Evolutionary conservation across 1,140 invertebrate genomes (phyloP).

Genomic region (Charaxes varanes): DNA sequence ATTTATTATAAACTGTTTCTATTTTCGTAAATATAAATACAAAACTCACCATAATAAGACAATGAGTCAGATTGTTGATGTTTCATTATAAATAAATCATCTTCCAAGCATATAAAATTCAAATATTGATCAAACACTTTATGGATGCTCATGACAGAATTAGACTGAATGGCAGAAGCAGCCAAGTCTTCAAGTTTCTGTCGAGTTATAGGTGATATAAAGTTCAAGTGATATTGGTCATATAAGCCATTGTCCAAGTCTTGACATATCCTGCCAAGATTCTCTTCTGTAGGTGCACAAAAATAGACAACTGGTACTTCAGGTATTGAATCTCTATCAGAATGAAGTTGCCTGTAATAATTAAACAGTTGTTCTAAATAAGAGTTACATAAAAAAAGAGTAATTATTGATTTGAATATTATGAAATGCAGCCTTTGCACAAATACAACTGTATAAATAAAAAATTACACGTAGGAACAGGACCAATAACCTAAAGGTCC

Average conservation of each 20-base stretch:
- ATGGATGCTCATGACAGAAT: conserved; percentile 91
- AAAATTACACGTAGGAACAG: no score
- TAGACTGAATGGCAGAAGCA: conserved; percentile 89
- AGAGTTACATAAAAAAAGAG: no score
- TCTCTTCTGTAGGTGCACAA: conserved; percentile 97
- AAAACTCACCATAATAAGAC: conserved; percentile 90
- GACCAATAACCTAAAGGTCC: no score
- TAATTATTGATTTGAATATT: not conserved
- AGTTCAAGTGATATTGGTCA: conserved; percentile 97
- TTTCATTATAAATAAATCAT: conserved; percentile 96
- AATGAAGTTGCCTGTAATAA: conserved; percentile 87
- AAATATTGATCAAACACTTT: conserved; percentile 99
- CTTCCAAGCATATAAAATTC: conserved; percentile 98
- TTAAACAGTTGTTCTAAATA: no score
- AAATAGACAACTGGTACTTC: conserved; percentile 99
- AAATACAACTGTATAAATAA: no score
- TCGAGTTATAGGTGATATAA: conserved; percentile 96
- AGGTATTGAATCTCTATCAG: conserved; percentile 95
- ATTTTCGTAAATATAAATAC: not conserved
- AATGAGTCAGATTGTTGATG: conserved; percentile 93
- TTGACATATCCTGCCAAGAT: conserved; percentile 94
- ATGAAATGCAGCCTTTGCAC: no score
- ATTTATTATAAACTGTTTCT: no score
- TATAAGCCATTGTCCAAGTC: conserved; percentile 95
- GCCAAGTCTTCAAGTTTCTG: conserved; percentile 97